Base-by-base conservation (phyloP, 1,140 invertebrate genomes). In the Halictus rubicundus region DNA sequence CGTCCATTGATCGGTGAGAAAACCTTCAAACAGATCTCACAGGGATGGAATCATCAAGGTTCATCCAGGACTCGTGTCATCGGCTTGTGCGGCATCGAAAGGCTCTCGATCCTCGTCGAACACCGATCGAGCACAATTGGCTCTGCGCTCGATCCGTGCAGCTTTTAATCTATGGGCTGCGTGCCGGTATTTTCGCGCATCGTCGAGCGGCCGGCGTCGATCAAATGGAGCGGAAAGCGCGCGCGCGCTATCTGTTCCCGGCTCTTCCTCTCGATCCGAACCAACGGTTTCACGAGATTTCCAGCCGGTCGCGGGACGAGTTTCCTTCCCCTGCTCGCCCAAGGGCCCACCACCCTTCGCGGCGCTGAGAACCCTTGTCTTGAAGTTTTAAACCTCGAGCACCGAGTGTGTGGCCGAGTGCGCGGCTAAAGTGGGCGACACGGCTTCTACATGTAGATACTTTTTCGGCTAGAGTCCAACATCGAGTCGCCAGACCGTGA, bases 151-250 rank as follows among this genome's bases (percentile, higher is more conserved):
- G 81, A 61, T 78, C 68, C 74, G 82, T 86, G 85, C 85, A 72
- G 60, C 83, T 88, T 90, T 88, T 89, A 88, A 90, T 89, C 85
- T 81, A 75, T 70, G 23, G 59, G 32, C 68, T 77, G 68, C 78
- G 77, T 63, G 68, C 49, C 72, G 70, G 80, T 74, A 52, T 82
- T 87, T 80, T 77, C 61, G 57, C 82, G 61, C 69, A 69, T 46
- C 46, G 70, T 37, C 64, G 49, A 65, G 10, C 42, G 57, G 39
- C 78, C 82, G 82, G 82, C 80, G 80, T 82, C 83, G 81, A 65
- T 84, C 65, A 89, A 89, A 87, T 89, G 88, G 88, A 88, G 85
- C 87, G 81, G 82, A 83, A 89, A 87, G 77, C 78, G 60, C 69
- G 64, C 69, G 32, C 54, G 59, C 63, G 21, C 63, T n/a, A 64